phyloP scores from a whole-genome alignment of 2,888 invertebrate genomes.

The Tupiocoris notatus region DNA sequence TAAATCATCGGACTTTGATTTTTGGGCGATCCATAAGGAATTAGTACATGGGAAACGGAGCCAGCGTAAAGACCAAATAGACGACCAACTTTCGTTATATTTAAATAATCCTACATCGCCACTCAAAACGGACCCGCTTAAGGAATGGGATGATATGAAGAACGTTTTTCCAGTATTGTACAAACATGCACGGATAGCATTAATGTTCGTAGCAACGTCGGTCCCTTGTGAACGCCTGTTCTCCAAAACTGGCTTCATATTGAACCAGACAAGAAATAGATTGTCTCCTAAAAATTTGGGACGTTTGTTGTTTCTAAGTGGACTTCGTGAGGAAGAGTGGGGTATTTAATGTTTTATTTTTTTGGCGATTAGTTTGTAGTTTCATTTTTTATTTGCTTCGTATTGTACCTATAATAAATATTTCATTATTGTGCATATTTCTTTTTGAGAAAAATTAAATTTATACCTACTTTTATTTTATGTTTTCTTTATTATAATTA shows the following conservation, averaged over 20 bases:
- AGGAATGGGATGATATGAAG: constrained; percentile 21
- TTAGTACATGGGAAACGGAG: constrained; percentile 20
- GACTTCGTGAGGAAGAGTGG: background rate
- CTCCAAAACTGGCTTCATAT: constrained; percentile 39
- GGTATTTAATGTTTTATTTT: too few species aligned
- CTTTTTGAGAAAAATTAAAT: too few species aligned
- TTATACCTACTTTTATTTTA: too few species aligned
- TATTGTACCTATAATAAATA: too few species aligned
- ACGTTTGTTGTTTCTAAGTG: constrained; percentile 9
- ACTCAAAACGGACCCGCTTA: constrained; percentile 20
- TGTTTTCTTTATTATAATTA: too few species aligned
- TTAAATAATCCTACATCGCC: too few species aligned
- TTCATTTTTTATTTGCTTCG: too few species aligned
- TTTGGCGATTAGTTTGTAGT: too few species aligned
- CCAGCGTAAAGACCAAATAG: too few species aligned
- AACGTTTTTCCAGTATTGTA: constrained; percentile 4
- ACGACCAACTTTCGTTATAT: too few species aligned
- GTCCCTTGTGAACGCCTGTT: constrained; percentile 38
- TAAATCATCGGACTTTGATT: constrained; percentile 9
- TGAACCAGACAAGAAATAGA: constrained; percentile 21
- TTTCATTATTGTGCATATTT: too few species aligned
- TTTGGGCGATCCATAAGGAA: constrained; percentile 27
- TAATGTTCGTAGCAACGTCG: constrained; percentile 31
- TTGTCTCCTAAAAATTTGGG: constrained; percentile 23
- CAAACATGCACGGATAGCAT: background rate